Conservation (phyloP, 2,113 vertebrate genomes). For the Pygoscelis adeliae region DNA sequence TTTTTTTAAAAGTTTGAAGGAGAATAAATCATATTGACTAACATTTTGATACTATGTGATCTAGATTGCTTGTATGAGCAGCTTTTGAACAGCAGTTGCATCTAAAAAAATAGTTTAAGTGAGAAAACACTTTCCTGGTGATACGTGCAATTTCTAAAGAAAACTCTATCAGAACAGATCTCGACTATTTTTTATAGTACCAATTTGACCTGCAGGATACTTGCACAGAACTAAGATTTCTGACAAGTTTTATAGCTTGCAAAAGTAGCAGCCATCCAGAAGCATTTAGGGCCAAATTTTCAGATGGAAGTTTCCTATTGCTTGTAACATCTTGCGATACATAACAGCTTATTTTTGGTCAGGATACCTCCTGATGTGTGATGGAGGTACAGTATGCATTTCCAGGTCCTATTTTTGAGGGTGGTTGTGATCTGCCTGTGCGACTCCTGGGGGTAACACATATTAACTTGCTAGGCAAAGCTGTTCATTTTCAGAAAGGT, state of each 20-base stretch:
- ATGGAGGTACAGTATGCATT: background rate
- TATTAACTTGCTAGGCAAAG: background rate
- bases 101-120: background rate
- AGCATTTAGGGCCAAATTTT: background rate
- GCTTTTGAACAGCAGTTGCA: background rate
- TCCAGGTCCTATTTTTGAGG: background rate
- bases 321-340: accelerated
- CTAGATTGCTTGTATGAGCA: background rate
- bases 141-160: background rate
- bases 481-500: background rate
- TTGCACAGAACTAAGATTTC: background rate
- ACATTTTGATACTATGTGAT: background rate
- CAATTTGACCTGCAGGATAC: background rate
- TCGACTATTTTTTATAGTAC: background rate
- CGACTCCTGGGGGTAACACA: background rate
- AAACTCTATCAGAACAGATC: background rate
- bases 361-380: background rate
- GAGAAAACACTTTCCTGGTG: background rate
- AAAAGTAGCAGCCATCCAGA: background rate
- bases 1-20: background rate
- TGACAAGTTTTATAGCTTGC: background rate
- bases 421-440: background rate
- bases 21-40: background rate
- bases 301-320: background rate
- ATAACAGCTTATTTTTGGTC: background rate